These are phyloP conservation scores for Mixornis gularis DNA, from an alignment of 2,113 vertebrate species.

Conservation along the genomic window DNA sequence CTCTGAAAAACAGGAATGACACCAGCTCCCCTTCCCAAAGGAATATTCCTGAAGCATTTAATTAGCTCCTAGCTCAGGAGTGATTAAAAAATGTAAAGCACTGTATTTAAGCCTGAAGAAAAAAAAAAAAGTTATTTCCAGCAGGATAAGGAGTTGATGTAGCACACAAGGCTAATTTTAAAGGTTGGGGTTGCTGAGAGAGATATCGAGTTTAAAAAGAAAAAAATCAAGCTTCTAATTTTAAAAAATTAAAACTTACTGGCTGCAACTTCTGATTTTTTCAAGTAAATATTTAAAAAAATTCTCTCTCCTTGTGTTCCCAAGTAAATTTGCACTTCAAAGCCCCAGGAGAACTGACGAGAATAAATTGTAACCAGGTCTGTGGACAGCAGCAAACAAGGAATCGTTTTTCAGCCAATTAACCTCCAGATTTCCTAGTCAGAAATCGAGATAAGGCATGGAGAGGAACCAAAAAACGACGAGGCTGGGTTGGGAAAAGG, in stretches of 20 bases:
- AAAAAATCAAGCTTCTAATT: neutral
- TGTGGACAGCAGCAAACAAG: neutral
- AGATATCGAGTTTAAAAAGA: neutral
- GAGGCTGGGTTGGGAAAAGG: neutral
- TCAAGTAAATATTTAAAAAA: neutral
- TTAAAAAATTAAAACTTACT: neutral
- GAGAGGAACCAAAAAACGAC: neutral
- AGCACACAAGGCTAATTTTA: neutral
- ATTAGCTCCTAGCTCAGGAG: constrained; percentile 29
- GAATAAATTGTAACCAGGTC: neutral
- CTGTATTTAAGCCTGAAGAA: constrained; percentile 19
- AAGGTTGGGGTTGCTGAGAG: neutral
- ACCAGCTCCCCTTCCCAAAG: neutral
- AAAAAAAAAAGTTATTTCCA: neutral
- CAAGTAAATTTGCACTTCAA: neutral
- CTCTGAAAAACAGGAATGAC: neutral
- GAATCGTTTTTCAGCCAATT: neutral
- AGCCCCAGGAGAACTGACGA: fast-evolving
- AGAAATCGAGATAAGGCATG: neutral
- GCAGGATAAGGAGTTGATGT: neutral
- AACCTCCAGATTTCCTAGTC: neutral
- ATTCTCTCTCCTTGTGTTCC: neutral
- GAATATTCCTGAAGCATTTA: neutral
- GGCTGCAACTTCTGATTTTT: neutral
- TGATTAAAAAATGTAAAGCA: constrained; percentile 31